Conservation (phyloP, 2,113 vertebrate species). For the Spilogale gracilis region DNA sequence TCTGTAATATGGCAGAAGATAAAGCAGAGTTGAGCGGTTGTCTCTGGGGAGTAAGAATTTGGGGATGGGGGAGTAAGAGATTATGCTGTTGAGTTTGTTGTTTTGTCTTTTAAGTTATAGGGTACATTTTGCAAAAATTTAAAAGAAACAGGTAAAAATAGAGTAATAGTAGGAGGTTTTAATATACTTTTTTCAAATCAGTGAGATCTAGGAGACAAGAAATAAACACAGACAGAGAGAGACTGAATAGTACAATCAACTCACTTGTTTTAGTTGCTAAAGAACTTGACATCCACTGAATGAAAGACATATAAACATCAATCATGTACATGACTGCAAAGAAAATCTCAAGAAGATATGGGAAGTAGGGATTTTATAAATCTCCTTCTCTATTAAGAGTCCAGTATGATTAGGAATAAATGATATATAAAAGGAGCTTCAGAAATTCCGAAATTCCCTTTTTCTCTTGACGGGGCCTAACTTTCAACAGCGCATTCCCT, state of each 20-base stretch:
- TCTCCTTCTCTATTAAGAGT: constrained; percentile 61
- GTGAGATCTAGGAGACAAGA: constrained; percentile 45
- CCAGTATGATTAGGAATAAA: constrained; percentile 72
- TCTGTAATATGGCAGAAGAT: constrained; percentile 41
- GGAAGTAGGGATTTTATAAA: constrained; percentile 19
- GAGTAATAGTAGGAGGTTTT: neutral
- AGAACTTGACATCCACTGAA: constrained; percentile 54
- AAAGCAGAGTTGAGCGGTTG: neutral
- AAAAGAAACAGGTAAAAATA: constrained; percentile 62
- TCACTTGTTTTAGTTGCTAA: constrained; percentile 60
- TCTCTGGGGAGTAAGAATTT: neutral
- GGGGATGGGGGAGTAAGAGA: neutral
- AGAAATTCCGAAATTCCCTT: constrained; percentile 72
- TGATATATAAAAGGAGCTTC: constrained; percentile 67
- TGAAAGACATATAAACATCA: constrained; percentile 35
- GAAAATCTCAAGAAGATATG: constrained; percentile 60
- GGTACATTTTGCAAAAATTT: constrained; percentile 44
- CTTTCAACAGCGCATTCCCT: constrained; percentile 72
- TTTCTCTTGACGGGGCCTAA: constrained; percentile 54
- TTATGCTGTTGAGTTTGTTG: neutral
- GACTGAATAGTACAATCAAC: constrained; percentile 11
- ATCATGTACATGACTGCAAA: neutral
- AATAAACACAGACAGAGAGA: constrained; percentile 59
- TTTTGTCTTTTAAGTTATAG: constrained; percentile 39
- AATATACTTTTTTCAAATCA: constrained; percentile 54